Evolutionary conservation across 2,113 vertebrate species (phyloP).

Genomic region (Myrmecobius fasciatus): DNA sequence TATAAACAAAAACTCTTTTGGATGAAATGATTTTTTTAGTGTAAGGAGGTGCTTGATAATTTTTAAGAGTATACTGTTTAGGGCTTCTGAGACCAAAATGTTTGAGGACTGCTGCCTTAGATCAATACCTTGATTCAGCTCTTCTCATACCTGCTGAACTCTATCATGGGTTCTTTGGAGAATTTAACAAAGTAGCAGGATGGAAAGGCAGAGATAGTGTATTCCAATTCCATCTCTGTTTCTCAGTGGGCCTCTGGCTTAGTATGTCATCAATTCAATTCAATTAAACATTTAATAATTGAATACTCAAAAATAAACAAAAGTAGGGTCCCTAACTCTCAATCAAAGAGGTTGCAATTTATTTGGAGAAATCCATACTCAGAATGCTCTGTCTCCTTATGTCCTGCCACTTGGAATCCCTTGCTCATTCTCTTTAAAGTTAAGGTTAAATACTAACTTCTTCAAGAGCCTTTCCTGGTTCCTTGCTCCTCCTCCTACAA

Average conservation of each 20-base stretch:
- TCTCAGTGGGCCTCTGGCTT: neutral
- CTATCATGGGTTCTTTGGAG: neutral
- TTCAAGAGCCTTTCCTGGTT: neutral
- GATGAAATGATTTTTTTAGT: neutral
- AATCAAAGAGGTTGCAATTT: neutral
- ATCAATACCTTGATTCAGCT: neutral
- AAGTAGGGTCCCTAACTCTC: neutral
- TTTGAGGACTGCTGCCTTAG: neutral
- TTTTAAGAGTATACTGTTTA: neutral
- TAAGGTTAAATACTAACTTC: neutral
- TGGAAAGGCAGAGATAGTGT: neutral
- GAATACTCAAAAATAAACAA: neutral
- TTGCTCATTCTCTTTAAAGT: neutral
- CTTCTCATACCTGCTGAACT: neutral
- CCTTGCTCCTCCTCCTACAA: neutral
- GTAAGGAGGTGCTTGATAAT: neutral
- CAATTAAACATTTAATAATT: neutral
- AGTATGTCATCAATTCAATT: neutral
- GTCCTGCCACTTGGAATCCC: neutral
- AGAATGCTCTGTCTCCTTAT: neutral
- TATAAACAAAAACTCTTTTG: neutral
- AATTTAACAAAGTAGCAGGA: neutral
- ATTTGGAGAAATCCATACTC: neutral
- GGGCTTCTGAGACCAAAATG: neutral
- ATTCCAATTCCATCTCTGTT: neutral